phyloP scores from a whole-genome alignment of 2,797 vertebrate genomes.

The Myoxocephalus aenaeus region DNA sequence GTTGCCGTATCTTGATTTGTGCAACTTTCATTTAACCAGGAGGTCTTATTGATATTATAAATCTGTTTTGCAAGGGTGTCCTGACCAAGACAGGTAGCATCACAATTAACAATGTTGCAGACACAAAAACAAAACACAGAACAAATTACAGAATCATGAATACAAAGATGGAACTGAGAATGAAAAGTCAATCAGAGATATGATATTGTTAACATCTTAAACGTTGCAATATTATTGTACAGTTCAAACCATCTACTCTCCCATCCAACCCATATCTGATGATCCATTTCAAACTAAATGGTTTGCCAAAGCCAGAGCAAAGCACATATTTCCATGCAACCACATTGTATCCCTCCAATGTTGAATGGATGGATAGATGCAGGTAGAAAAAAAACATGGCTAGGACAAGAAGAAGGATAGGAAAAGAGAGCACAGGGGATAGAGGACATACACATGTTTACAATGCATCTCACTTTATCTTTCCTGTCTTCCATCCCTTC shows the following conservation, averaged over 20 bases:
- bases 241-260: not conserved
- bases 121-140: not conserved
- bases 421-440: not conserved
- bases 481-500: not conserved
- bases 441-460: conserved; percentile 10
- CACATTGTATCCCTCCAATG: not conserved
- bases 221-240: not conserved
- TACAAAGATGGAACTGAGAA: not conserved
- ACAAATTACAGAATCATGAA: not conserved
- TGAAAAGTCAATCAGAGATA: not conserved
- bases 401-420: not conserved
- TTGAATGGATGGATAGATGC: not conserved
- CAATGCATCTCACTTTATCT: conserved; percentile 4
- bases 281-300: not conserved
- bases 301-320: not conserved
- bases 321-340: not conserved
- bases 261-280: not conserved
- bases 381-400: not conserved
- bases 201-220: not conserved
- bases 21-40: not conserved
- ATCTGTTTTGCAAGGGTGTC: not conserved
- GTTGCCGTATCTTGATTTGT: not conserved
- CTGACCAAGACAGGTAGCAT: not conserved
- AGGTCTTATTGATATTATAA: not conserved
- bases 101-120: not conserved